Evolutionary conservation across 2,797 vertebrate species (phyloP), one percentile per base, ranked within the genome.

Genomic region (Melanotaenia parkinsoni): DNA sequence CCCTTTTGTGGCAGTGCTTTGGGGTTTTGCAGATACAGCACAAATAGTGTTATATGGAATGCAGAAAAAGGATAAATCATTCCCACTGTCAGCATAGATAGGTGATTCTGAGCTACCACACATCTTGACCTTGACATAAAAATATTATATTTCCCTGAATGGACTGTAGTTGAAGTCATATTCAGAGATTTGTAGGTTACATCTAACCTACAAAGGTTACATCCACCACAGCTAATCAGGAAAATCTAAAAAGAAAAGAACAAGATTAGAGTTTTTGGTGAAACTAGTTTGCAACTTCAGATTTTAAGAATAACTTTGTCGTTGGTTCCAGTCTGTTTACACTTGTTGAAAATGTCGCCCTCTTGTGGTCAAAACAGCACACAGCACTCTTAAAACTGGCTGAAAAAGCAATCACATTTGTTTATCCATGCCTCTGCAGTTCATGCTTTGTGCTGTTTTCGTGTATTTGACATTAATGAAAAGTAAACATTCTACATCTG

Each of bases 331-430:
- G 20, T 37, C 45, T 28, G 10, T 53, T 7, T 2, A 16, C 18
- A 56, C 30, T 13, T 28, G 22, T 53, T 24, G 13, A 71, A 63
- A 58, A 85, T 87, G 86, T 87, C 85, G 76, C 91, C 91, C 91
- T 87, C 92, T 87, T 62, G 80, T 91, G 92, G 91, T 54, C 0
- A 67, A 78, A 61, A 0, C 3, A 32, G 1, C 16, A 32, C 32
- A 14, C 16, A 38, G 10, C 76, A 70, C 22, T 18, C 22, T 40
- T 24, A 33, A n/a, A 53, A 9, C 13, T 61, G 45, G 20, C 3
- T 58, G 28, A 14, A 38, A 20, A 8, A 45, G 7, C 7, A 6
- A 33, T 33, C 32, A 33, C 32, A 8, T 8, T 33, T 33, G 5
- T 6, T 8, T 8, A 33, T 33, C 32, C 7, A 33, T 33, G 32